Evolutionary conservation across 2,888 invertebrate species (phyloP), one percentile per base, ranked within the genome.

Genomic region (Seira sanloemensis): DNA sequence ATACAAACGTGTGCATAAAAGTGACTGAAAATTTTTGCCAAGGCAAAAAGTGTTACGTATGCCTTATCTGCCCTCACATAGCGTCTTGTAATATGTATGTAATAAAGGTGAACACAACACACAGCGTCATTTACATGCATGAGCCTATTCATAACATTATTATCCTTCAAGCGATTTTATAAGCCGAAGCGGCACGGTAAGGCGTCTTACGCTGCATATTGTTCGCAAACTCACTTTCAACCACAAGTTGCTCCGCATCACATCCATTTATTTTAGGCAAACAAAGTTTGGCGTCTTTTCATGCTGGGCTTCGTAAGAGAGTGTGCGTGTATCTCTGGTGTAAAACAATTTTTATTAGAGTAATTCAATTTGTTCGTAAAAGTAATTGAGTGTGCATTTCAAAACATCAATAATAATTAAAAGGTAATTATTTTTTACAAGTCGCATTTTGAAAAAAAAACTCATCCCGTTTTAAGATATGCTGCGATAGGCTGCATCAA

Each of bases 211-310:
- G 37, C 19, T 69, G 27, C 25, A 77, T n/a, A n/a, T 37, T 37
- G 37, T 25, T n/a, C 62, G 65, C 72, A 73, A 76, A 81, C 76
- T 81, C 81, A 81, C 81, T 81, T 81, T 81, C 76, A 81, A 81
- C 76, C 76, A 65, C 71, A 76, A 81, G 68, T 71, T 81, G 71
- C 71, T 75, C 75, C 54, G 25, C 65, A 65, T 67, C 69, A 71
- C 81, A 81, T 37, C 46, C 71, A 50, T 50, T 50, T 71, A 50
- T 76, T 24, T 25, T n/a, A n/a, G n/a, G 67, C 67, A 67, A 67
- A 66, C 75, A 75, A 76, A 50, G 76, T 73, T 73, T 62, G 73
- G 9, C 2, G 25, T 54, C 18, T 4, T 2, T 19, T 50, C 4
- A 58, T 0, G 67, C 7, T 58, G 27, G n/a, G 65, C 25, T 16